A percentile compares a stretch with the other conserved stretches of the same genome.
Conservation (phyloP, 1,140 invertebrate genomes). For the Trichomalopsis sarcophagae region DNA sequence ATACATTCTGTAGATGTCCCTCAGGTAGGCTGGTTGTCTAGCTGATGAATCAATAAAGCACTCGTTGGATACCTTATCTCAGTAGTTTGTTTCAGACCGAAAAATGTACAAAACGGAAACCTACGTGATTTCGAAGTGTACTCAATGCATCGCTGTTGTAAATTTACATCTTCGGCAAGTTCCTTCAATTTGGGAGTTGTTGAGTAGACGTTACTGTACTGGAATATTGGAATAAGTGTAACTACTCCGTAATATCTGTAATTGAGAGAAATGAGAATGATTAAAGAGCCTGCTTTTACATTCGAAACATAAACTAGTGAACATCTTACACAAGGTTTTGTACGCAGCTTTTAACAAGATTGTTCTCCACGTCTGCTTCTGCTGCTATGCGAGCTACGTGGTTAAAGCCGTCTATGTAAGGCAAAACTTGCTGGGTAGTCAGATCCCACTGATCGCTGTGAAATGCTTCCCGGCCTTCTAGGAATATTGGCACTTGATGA, state of each 20-base stretch:
- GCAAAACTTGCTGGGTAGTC: constrained; percentile 92
- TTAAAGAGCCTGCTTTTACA: not conserved
- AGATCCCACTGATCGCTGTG: constrained; percentile 90
- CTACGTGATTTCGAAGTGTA: constrained; percentile 82
- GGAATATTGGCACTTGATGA: constrained; percentile 93
- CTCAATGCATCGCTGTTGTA: constrained; percentile 86
- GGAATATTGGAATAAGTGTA: constrained; percentile 91
- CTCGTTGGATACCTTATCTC: not conserved
- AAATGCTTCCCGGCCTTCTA: constrained; percentile 77
- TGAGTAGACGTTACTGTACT: constrained; percentile 95
- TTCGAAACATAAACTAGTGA: constrained; percentile 4
- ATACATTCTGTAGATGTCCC: constrained; percentile 88
- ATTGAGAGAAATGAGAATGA: constrained; percentile 33
- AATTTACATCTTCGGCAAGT: constrained; percentile 80
- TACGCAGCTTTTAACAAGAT: constrained; percentile 94
- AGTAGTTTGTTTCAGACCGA: not conserved
- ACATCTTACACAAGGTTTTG: constrained; percentile 89
- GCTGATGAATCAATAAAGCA: constrained; percentile 62
- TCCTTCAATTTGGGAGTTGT: constrained; percentile 88
- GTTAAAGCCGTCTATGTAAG: constrained; percentile 94
- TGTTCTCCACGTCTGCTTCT: constrained; percentile 93
- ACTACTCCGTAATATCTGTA: constrained; percentile 85
- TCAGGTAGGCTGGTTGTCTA: constrained; percentile 74
- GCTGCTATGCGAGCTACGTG: constrained; percentile 89
- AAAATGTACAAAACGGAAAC: constrained; percentile 15